Conservation (phyloP, 2,888 invertebrate genomes). For the Chaetogeoica ovagalla region DNA sequence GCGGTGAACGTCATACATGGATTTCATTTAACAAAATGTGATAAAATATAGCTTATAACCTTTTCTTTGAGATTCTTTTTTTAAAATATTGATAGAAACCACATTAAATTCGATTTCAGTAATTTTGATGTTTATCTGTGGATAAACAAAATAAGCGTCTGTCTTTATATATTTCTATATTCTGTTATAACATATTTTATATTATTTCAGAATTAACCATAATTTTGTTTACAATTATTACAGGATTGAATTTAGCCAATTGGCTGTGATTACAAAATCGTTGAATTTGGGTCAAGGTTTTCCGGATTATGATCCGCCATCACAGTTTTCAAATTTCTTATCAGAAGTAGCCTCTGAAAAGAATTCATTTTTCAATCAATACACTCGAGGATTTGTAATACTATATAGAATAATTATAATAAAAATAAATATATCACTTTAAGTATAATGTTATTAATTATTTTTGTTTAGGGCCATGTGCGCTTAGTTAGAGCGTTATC, state of each 20-base stretch:
- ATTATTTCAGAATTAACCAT: too few relatives aligned
- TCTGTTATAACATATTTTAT: too few relatives aligned
- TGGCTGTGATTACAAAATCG: constrained; percentile 82
- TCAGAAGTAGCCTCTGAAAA: constrained; percentile 66
- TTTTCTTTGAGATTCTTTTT: too few relatives aligned
- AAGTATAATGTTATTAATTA: not conserved
- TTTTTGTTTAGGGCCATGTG: constrained; percentile 77
- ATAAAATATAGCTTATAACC: too few relatives aligned
- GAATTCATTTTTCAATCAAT: constrained; percentile 83
- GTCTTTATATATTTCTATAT: too few relatives aligned
- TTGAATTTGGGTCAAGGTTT: constrained; percentile 95
- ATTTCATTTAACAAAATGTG: too few relatives aligned
- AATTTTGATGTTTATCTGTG: too few relatives aligned
- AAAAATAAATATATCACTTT: not conserved
- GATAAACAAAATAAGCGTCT: too few relatives aligned
- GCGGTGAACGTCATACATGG: too few relatives aligned
- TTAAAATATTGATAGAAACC: too few relatives aligned
- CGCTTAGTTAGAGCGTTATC: constrained; percentile 81
- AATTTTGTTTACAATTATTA: not conserved
- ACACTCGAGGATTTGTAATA: constrained; percentile 89
- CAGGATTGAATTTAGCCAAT: constrained; percentile 89
- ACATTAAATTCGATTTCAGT: too few relatives aligned
- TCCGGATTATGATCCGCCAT: constrained; percentile 87
- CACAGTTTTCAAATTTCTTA: constrained; percentile 77
- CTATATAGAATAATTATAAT: not conserved